Evolutionary conservation across 2,888 invertebrate species (phyloP), one percentile per base, ranked within the genome.

Genomic region (Cistogaster globosa): DNA sequence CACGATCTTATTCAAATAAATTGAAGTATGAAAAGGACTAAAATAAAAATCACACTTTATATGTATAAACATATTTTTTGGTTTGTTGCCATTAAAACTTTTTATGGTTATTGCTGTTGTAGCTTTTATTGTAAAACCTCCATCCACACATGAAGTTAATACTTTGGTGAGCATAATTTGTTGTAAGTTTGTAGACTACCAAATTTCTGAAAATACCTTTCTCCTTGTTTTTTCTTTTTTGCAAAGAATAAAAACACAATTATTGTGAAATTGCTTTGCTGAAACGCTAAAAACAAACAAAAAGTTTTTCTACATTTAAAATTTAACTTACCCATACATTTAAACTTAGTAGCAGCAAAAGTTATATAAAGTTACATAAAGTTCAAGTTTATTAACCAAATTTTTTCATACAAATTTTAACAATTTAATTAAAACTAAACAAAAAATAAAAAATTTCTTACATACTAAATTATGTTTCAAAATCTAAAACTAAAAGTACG

Each of bases 241-340:
- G 1, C 11, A 63, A 65, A 36, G 60, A 51, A 53, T 36, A 7
- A 38, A 60, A 76, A 69, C 0, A 42, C 1, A 38, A 53, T 60
- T 16, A 18, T 16, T 63, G 12, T 20, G 48, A 48, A 20, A 48
- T 18, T 57, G 65, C 32, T 71, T 45, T 38, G 16, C 20, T 14
- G 36, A 45, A 26, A 26, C 58, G 58, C 42, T 32, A 51, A 58
- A 69, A 74, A 26, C 60, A 60, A 32, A n/a, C n/a, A n/a, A 60
- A n/a, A 16, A 22, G 36, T 74, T 74, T 77, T 45, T 68, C 32
- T 5, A 8, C 5, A 5, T 32, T 32, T 32, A 69, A 71, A 75
- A 69, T 58, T 76, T 53, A 62, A 68, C 75, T 55, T 57, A 69
- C 69, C 69, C 63, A 76, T 75, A 84, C 75, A 84, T 67, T 71